Percentiles rank a stretch among this genome's conserved stretches.
Conservation (phyloP, 2,888 invertebrate species). For the Toxonevra muliebris region DNA sequence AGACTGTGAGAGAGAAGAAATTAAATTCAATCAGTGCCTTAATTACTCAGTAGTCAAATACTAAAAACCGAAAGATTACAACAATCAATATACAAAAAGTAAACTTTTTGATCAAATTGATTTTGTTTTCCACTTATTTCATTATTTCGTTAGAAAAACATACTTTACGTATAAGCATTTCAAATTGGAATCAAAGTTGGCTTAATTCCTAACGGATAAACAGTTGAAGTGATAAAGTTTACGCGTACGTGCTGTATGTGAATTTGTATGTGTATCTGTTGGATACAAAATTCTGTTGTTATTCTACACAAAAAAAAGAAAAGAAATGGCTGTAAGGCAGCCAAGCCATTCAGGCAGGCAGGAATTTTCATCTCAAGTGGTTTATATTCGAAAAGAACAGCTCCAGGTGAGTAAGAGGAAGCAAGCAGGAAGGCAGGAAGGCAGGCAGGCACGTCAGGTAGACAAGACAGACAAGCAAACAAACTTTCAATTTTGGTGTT, state of each 20-base stretch:
- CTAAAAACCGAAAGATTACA: conserved; percentile 35
- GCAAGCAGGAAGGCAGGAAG: too few relatives aligned
- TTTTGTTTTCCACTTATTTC: conserved; percentile 41
- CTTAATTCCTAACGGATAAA: conserved; percentile 24
- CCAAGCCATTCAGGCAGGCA: neutral
- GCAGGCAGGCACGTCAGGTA: too few relatives aligned
- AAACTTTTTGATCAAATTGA: conserved; percentile 42
- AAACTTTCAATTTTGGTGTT: neutral
- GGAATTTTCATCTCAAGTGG: too few relatives aligned
- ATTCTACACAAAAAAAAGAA: neutral
- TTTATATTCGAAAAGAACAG: too few relatives aligned
- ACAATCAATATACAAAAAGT: conserved; percentile 37
- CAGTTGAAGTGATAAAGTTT: conserved; percentile 30
- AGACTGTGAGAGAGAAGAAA: too few relatives aligned
- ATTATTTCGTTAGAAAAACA: conserved; percentile 42
- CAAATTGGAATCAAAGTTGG: neutral
- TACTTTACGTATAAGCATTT: conserved; percentile 18
- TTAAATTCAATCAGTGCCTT: conserved; percentile 15
- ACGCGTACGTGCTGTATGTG: conserved; percentile 15
- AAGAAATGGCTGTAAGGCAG: neutral
- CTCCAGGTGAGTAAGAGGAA: too few relatives aligned
- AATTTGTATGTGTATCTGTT: neutral
- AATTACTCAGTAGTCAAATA: conserved; percentile 18
- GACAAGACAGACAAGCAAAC: neutral
- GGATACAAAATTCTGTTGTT: too few relatives aligned